Evolutionary conservation across 35 echinoderm and acorn worm genomes (phyloP), one percentile per base, ranked within the genome.

Genomic region (Heliocidaris tuberculata): DNA sequence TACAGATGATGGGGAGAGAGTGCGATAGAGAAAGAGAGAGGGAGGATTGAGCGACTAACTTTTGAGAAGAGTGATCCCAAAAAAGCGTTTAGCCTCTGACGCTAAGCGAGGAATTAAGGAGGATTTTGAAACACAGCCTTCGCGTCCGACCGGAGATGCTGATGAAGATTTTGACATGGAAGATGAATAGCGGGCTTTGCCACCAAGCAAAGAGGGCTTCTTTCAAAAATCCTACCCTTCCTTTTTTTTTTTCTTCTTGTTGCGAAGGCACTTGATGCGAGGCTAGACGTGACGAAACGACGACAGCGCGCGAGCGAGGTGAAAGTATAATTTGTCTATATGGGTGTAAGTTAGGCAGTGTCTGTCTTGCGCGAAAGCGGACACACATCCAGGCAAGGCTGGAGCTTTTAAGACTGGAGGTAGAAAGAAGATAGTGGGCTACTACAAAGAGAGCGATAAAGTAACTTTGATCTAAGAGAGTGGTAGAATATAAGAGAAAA

Each of bases 171-270:
- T 89, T 89, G 87, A 32, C 87, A 42, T 32, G 87, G 87, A 89
- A 89, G 87, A 89, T 42, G 47, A 89, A 19, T 48, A 89, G 87
- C 32, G 4, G 31, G 87, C 87, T 89, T 47, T 89, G 87, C 65
- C 0, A 78, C 21, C 65, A 78, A 6, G 65, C 19, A 78, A 78
- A 78, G 27, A 78, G 65, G 65, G 65, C 65, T 78, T 24, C 65
- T 2, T 78, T n/a, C 27, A n/a, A 27, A 27, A 7, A 27, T 29
- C 27, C 6, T 4, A 47, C 31, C 12, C 87, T 89, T 78, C 27
- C 27, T 78, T 78, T 56, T 78, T 78, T 17, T 24, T 78, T 78
- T 78, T 17, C 21, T 78, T 42, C 35, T 85, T 85, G n/a, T 85
- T 16, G 70, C 35, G 87, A 89, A 47, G 87, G 31, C 87, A 47